Percentiles rank a stretch among this genome's conserved stretches.
phyloP scores from a whole-genome alignment of 2,797 vertebrate species.

The Epinephelus coioides region DNA sequence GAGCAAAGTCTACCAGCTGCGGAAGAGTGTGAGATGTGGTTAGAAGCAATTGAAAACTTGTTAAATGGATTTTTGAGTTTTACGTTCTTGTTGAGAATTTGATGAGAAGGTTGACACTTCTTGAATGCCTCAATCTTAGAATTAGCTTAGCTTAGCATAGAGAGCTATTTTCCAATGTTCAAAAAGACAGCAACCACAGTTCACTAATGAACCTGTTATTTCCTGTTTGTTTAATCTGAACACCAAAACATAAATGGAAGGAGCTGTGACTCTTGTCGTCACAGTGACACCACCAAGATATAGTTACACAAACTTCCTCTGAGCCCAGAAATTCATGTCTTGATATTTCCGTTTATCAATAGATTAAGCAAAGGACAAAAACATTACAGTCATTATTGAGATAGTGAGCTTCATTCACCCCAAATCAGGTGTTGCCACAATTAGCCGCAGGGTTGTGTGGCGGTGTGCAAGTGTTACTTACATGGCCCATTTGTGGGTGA shows the following conservation, averaged over 20 bases:
- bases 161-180: neutral
- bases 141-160: constrained; percentile 16
- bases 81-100: constrained; percentile 5
- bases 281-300: too few species aligned
- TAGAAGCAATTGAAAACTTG: neutral
- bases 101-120: neutral
- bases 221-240: neutral
- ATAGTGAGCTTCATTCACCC: too few species aligned
- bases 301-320: too few species aligned
- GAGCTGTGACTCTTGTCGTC: too few species aligned
- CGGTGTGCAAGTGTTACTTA: too few species aligned
- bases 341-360: neutral
- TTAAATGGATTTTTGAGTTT: constrained; percentile 6
- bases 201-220: neutral
- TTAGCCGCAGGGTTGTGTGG: too few species aligned
- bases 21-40: neutral
- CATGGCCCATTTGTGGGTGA: too few species aligned
- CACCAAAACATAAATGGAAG: neutral
- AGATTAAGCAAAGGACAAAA: neutral
- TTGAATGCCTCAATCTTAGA: neutral
- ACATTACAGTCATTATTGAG: neutral
- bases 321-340: neutral
- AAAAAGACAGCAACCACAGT: neutral
- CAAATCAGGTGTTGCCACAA: too few species aligned
- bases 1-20: neutral